These are phyloP conservation scores for Neogale vison DNA, from an alignment of 2,113 vertebrate species.

Conservation along the genomic window DNA sequence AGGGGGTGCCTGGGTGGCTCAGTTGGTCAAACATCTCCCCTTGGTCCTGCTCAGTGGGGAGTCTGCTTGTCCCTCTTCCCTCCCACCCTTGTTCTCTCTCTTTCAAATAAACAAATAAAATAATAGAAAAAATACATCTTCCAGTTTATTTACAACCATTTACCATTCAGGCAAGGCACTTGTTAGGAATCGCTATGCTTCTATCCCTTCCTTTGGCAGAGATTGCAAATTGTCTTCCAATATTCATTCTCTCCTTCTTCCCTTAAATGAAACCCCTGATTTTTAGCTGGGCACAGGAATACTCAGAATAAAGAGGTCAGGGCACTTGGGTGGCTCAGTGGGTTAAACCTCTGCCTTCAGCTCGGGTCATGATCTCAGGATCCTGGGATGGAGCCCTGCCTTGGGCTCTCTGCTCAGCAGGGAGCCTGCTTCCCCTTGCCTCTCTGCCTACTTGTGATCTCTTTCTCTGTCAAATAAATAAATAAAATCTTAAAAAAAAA, in stretches of 20 bases:
- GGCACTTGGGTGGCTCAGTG: too few species aligned
- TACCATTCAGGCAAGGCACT: neutral
- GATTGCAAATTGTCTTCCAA: neutral
- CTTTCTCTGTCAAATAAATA: too few species aligned
- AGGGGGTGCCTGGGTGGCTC: neutral
- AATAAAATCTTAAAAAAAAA: too few species aligned
- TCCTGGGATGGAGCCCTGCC: too few species aligned
- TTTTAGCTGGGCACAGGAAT: neutral
- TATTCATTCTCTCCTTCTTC: neutral
- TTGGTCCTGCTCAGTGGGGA: neutral
- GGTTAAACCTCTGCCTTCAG: too few species aligned
- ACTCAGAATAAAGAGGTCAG: neutral
- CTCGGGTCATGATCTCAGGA: too few species aligned
- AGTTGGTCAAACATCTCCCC: neutral
- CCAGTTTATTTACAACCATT: neutral
- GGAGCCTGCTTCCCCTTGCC: too few species aligned
- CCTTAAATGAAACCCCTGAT: neutral
- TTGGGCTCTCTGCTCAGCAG: too few species aligned
- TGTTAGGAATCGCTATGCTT: neutral
- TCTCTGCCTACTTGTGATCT: too few species aligned
- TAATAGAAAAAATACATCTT: neutral
- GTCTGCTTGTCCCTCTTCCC: neutral
- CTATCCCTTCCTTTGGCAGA: neutral
- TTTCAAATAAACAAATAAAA: neutral
- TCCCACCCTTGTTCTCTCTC: neutral